phyloP scores from a whole-genome alignment of 2,888 invertebrate species.

The Amblyjoppa proteus region DNA sequence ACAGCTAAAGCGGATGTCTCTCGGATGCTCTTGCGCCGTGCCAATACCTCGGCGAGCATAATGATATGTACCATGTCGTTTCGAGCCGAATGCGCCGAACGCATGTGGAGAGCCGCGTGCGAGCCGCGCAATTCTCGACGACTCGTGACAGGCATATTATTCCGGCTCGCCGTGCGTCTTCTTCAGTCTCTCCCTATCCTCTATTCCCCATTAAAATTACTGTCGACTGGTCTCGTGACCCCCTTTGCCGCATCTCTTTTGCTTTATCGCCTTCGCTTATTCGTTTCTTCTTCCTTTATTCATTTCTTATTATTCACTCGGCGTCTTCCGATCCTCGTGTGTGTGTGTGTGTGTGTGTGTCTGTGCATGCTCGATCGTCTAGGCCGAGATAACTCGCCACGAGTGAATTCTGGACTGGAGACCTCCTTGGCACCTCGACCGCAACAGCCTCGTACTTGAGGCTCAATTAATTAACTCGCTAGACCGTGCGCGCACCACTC shows the following conservation, averaged over 20 bases:
- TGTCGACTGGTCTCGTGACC: conserved; percentile 37
- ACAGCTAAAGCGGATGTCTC: conserved; percentile 9
- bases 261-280: background rate
- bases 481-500: conserved; percentile 75
- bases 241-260: background rate
- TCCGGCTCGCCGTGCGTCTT: conserved; percentile 44
- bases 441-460: conserved; percentile 74
- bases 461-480: conserved; percentile 82
- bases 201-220: conserved; percentile 43
- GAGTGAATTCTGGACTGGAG: conserved; percentile 72
- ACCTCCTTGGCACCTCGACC: conserved; percentile 83
- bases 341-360: background rate
- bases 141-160: conserved; percentile 57
- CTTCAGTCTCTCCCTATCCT: conserved; percentile 21
- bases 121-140: conserved; percentile 32
- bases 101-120: background rate
- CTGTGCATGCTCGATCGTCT: conserved; percentile 25
- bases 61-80: conserved; percentile 9
- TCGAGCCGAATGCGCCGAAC: conserved; percentile 5
- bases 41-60: conserved; percentile 27
- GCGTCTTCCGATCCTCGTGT: conserved; percentile 9
- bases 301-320: conserved; percentile 10
- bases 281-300: conserved; percentile 25
- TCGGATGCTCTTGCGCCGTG: conserved; percentile 17
- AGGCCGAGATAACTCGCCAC: conserved; percentile 24